Evolutionary conservation across 2,888 invertebrate species (phyloP).

Genomic region (Mactromeris polynyma): DNA sequence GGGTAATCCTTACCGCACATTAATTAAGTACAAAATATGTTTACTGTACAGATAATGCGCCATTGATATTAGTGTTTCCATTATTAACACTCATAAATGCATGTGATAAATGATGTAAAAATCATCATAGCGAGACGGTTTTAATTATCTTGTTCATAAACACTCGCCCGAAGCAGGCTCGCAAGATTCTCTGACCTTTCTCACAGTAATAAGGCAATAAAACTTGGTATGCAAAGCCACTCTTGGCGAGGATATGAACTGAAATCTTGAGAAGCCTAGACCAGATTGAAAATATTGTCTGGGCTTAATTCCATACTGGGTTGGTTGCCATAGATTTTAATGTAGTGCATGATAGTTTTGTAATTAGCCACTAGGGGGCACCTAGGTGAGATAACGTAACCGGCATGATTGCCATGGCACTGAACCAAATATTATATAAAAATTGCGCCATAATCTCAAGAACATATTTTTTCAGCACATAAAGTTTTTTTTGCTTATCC

Average conservation of each 20-base stretch:
- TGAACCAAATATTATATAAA: slow-evolving; percentile 50
- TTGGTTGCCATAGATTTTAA: slow-evolving; percentile 47
- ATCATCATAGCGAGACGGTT: slow-evolving; percentile 40
- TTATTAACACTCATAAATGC: slow-evolving; percentile 64
- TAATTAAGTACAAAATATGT: slow-evolving; percentile 57
- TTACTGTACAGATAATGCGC: slow-evolving; percentile 35
- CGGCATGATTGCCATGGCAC: slow-evolving; percentile 40
- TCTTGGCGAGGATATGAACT: slow-evolving; percentile 34
- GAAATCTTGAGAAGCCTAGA: slow-evolving; percentile 23
- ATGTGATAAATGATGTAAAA: slow-evolving; percentile 61
- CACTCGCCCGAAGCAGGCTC: slow-evolving; percentile 43
- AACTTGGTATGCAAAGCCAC: slow-evolving; percentile 55
- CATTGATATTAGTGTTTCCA: slow-evolving; percentile 46
- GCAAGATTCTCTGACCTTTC: slow-evolving; percentile 59
- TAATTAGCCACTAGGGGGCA: slow-evolving; percentile 70
- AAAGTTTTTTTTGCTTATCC: slow-evolving; percentile 24
- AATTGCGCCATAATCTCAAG: slow-evolving; percentile 59
- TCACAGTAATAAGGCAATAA: slow-evolving; percentile 56
- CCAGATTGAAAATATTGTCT: slow-evolving; percentile 44
- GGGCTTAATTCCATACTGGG: slow-evolving; percentile 47
- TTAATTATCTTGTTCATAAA: slow-evolving; percentile 54
- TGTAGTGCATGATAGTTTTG: slow-evolving; percentile 53
- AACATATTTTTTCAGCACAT: slow-evolving; percentile 37
- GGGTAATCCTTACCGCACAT: slow-evolving; percentile 33
- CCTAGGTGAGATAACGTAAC: slow-evolving; percentile 41